Conservation (phyloP, 2,797 vertebrate genomes). For the Dallia pectoralis region DNA sequence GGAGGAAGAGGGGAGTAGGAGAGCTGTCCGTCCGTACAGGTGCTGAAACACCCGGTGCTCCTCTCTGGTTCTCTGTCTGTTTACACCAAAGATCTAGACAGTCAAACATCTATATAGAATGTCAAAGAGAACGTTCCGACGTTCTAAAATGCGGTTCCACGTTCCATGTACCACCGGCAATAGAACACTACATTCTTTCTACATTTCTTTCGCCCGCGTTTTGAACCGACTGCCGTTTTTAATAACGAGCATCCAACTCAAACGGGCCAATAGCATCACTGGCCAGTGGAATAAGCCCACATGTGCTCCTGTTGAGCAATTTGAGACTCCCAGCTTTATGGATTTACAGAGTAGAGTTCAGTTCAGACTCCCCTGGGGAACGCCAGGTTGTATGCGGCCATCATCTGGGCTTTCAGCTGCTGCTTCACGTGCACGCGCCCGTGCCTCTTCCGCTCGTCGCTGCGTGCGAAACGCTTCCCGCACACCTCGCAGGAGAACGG, state of each 20-base stretch:
- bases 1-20: background rate
- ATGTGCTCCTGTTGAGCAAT: background rate
- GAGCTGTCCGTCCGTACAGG: background rate
- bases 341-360: background rate
- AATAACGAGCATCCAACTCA: background rate
- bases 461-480: constrained; percentile 81
- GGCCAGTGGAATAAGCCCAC: background rate
- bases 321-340: too few species aligned
- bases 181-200: background rate
- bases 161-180: background rate
- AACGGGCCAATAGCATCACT: background rate
- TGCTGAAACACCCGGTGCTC: background rate
- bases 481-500: constrained; percentile 86
- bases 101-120: background rate
- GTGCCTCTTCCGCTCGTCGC: constrained; percentile 83
- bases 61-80: background rate
- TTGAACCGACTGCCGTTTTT: constrained; percentile 4
- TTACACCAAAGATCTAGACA: background rate
- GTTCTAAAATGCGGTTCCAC: constrained; percentile 1
- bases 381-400: constrained; percentile 72
- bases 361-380: constrained; percentile 59
- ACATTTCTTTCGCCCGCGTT: background rate
- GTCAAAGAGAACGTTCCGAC: background rate
- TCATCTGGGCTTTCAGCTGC: constrained; percentile 84
- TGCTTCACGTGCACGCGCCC: constrained; percentile 85